A percentile compares a stretch with the other conserved stretches of the same genome.
phyloP scores from a whole-genome alignment of 2,113 vertebrate genomes.

The Sapajus apella region DNA sequence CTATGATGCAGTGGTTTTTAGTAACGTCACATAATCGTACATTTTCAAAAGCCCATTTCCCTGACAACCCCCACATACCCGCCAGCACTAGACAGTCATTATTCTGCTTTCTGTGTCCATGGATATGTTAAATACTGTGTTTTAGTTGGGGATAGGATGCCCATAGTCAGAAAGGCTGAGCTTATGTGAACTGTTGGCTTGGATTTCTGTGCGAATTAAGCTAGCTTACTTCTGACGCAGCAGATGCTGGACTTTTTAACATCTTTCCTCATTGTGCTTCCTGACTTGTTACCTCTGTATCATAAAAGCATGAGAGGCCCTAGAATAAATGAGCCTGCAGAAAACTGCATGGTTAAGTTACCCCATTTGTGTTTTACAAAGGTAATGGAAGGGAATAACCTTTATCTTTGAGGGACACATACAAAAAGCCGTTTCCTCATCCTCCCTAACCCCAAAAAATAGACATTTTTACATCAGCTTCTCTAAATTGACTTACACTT shows the following conservation, averaged over 20 bases:
- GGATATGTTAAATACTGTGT: neutral
- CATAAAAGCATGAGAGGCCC: neutral
- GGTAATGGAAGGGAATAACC: neutral
- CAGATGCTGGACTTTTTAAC: neutral
- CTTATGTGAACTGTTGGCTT: neutral
- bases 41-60: neutral
- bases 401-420: neutral
- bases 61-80: neutral
- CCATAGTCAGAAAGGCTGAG: neutral
- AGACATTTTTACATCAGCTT: neutral
- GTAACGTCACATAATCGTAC: neutral
- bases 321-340: neutral
- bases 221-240: neutral
- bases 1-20: neutral
- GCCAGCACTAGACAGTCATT: neutral
- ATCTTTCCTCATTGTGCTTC: neutral
- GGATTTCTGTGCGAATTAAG: neutral
- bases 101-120: neutral
- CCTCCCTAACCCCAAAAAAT: neutral
- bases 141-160: neutral
- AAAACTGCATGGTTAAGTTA: neutral
- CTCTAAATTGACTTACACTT: conserved; percentile 3
- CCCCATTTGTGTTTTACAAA: neutral
- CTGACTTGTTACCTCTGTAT: neutral
- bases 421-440: neutral